phyloP scores from a whole-genome alignment of 1,140 invertebrate species.

The Aphis craccivora region DNA sequence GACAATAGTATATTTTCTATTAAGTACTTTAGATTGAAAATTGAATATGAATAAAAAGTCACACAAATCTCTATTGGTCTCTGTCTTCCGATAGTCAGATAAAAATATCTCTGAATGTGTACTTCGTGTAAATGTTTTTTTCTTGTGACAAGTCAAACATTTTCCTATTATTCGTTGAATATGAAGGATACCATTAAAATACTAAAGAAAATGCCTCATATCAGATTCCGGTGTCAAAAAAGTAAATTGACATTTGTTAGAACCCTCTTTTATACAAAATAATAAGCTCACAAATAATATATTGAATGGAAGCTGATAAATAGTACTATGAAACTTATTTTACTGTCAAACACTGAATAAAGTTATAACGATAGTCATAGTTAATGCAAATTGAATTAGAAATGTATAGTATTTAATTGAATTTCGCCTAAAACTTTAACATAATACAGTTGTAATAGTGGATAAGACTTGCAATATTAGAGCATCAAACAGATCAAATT shows the following conservation, averaged over 20 bases:
- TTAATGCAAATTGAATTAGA: not conserved
- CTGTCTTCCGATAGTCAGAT: not conserved
- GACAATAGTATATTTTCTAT: not conserved
- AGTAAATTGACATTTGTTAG: conserved; percentile 16
- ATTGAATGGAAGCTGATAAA: conserved; percentile 5
- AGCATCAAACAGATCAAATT: not conserved
- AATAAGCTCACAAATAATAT: conserved; percentile 20
- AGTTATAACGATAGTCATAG: not conserved
- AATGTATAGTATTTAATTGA: not conserved
- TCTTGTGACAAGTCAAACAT: not conserved
- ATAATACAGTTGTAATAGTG: not conserved
- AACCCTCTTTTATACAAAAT: conserved; percentile 24
- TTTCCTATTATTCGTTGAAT: not conserved
- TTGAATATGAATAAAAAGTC: not conserved
- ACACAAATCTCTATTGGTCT: not conserved
- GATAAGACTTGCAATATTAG: not conserved
- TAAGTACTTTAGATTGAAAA: too few species aligned
- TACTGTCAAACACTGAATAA: conserved; percentile 4
- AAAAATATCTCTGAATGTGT: not conserved
- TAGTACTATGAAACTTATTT: not conserved
- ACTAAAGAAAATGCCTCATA: conserved; percentile 14
- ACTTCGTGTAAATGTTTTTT: not conserved
- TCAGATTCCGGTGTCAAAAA: conserved; percentile 32
- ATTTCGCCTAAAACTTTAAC: not conserved
- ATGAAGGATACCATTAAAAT: conserved; percentile 19